Conservation (phyloP, 2,888 invertebrate genomes). For the Chamaedrilus cognettii region DNA sequence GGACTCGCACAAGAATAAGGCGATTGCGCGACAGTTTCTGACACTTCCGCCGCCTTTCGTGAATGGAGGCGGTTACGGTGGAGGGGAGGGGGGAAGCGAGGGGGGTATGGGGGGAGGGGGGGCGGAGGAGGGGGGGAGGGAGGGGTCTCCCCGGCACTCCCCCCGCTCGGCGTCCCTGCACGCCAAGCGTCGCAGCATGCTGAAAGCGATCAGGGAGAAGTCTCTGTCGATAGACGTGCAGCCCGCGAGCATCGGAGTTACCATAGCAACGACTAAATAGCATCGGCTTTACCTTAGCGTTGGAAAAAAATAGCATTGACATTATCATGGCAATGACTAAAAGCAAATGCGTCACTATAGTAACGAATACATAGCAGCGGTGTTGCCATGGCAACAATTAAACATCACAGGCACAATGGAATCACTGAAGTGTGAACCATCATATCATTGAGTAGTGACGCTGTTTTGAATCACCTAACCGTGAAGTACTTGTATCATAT, state of each 20-base stretch:
- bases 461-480: too few species aligned
- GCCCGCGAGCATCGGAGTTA: background rate
- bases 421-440: too few species aligned
- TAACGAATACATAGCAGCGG: too few species aligned
- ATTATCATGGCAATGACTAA: too few species aligned
- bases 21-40: background rate
- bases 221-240: constrained; percentile 30
- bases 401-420: too few species aligned
- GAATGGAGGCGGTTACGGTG: background rate
- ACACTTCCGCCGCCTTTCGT: background rate
- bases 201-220: constrained; percentile 33
- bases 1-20: background rate
- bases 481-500: too few species aligned
- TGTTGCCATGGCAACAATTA: too few species aligned
- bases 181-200: constrained; percentile 19
- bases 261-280: background rate
- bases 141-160: background rate
- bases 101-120: background rate
- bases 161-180: constrained; percentile 17
- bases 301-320: too few species aligned
- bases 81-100: background rate
- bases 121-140: background rate
- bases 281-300: too few species aligned
- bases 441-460: too few species aligned
- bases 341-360: too few species aligned